Evolutionary conservation across 2,888 invertebrate species (phyloP).

Genomic region (Aporophyla nigra): DNA sequence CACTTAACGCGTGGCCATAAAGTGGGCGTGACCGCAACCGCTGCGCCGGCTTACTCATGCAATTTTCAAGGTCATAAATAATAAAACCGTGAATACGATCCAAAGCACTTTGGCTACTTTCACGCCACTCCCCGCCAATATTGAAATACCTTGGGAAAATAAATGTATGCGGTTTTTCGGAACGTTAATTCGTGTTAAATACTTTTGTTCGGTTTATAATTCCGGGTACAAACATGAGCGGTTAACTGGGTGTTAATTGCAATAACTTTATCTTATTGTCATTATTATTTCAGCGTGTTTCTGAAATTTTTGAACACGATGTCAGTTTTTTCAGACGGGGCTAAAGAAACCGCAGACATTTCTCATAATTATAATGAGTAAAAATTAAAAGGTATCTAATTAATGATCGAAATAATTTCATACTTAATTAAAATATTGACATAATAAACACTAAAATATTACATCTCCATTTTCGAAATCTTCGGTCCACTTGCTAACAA

Average conservation of each 20-base stretch:
- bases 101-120: constrained; percentile 89
- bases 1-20: constrained; percentile 87
- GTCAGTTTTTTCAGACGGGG: not conserved
- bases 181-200: constrained; percentile 53
- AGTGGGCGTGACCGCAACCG: constrained; percentile 89
- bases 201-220: constrained; percentile 35
- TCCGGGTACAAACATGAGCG: constrained; percentile 9
- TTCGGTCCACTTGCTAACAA: constrained; percentile 34
- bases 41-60: constrained; percentile 88
- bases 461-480: not conserved
- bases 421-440: no score
- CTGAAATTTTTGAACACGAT: not conserved
- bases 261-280: constrained; percentile 15
- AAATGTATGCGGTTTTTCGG: constrained; percentile 60
- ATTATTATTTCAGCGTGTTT: constrained; percentile 6
- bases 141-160: constrained; percentile 82
- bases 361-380: not conserved
- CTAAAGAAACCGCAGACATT: not conserved
- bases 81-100: constrained; percentile 88
- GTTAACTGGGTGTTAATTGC: constrained; percentile 35
- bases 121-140: constrained; percentile 89
- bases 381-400: not conserved
- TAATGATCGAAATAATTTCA: not conserved
- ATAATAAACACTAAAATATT: not conserved
- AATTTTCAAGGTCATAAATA: constrained; percentile 91